These are phyloP conservation scores for Musca vetustissima DNA, from an alignment of 1,140 invertebrate genomes.

Conservation along the genomic window DNA sequence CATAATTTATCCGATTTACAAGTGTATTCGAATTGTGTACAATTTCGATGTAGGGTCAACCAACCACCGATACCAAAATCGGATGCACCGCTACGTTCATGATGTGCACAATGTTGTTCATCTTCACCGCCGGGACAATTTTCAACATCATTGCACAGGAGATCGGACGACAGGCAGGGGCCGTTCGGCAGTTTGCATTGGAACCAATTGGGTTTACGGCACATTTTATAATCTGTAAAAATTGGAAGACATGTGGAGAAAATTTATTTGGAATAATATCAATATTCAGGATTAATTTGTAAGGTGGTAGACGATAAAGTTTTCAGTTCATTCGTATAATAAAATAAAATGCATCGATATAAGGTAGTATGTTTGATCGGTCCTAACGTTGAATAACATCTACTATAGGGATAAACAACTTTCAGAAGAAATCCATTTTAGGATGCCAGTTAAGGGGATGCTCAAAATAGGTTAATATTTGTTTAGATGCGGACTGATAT, in stretches of 20 bases:
- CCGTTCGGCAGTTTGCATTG: constrained; percentile 45
- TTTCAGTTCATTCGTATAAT: too few species aligned
- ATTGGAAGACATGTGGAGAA: neutral
- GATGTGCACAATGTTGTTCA: constrained; percentile 45
- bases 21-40: constrained; percentile 57
- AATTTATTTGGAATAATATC: too few species aligned
- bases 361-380: too few species aligned
- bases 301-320: too few species aligned
- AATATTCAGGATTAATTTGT: too few species aligned
- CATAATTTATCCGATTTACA: constrained; percentile 65
- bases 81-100: neutral
- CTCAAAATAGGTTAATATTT: too few species aligned
- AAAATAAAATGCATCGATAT: too few species aligned
- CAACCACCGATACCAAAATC: constrained; percentile 23
- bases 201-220: constrained; percentile 50
- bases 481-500: too few species aligned
- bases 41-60: constrained; percentile 46
- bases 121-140: constrained; percentile 61
- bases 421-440: too few species aligned
- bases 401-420: too few species aligned
- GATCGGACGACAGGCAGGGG: constrained; percentile 53
- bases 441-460: too few species aligned
- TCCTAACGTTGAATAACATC: too few species aligned
- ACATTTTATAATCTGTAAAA: constrained; percentile 41
- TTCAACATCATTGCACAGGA: constrained; percentile 58